phyloP scores from a whole-genome alignment of 2,888 invertebrate genomes.

The Dynastes hyllus region DNA sequence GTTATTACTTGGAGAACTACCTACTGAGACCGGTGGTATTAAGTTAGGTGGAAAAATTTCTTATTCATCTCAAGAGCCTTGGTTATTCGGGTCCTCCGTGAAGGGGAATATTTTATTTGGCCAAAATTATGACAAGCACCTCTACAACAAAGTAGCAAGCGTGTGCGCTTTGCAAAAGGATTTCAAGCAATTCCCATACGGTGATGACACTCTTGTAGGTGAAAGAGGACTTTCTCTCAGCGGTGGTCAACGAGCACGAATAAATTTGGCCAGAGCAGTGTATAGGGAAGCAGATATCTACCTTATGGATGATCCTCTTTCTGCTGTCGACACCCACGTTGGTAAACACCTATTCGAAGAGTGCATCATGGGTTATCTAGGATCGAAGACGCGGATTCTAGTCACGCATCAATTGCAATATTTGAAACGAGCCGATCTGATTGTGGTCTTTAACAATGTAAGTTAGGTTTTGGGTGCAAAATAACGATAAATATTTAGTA shows the following conservation, averaged over 20 bases:
- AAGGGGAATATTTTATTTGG: slow-evolving; percentile 83
- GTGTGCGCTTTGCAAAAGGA: slow-evolving; percentile 79
- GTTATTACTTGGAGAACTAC: slow-evolving; percentile 77
- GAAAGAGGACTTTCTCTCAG: slow-evolving; percentile 85
- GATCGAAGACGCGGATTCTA: slow-evolving; percentile 77
- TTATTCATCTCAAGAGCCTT: slow-evolving; percentile 81
- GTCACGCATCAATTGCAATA: slow-evolving; percentile 84
- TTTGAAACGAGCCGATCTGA: slow-evolving; percentile 73
- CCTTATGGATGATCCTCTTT: slow-evolving; percentile 85
- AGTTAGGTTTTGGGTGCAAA: slow-evolving; percentile 54
- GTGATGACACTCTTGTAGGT: slow-evolving; percentile 75
- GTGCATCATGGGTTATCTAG: slow-evolving; percentile 77
- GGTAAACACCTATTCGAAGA: slow-evolving; percentile 84
- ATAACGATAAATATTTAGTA: slow-evolving; percentile 53
- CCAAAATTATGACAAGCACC: slow-evolving; percentile 69
- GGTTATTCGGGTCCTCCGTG: slow-evolving; percentile 77
- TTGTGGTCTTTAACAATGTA: slow-evolving; percentile 75
- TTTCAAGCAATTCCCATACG: slow-evolving; percentile 75
- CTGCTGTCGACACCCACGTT: slow-evolving; percentile 86
- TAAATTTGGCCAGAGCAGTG: slow-evolving; percentile 84
- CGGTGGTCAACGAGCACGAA: slow-evolving; percentile 87
- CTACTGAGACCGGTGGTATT: slow-evolving; percentile 72
- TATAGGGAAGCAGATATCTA: slow-evolving; percentile 86
- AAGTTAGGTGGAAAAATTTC: slow-evolving; percentile 73
- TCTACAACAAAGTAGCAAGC: slow-evolving; percentile 73